Conservation (phyloP, 2,113 vertebrate genomes). For the Brienomyrus longianalis region DNA sequence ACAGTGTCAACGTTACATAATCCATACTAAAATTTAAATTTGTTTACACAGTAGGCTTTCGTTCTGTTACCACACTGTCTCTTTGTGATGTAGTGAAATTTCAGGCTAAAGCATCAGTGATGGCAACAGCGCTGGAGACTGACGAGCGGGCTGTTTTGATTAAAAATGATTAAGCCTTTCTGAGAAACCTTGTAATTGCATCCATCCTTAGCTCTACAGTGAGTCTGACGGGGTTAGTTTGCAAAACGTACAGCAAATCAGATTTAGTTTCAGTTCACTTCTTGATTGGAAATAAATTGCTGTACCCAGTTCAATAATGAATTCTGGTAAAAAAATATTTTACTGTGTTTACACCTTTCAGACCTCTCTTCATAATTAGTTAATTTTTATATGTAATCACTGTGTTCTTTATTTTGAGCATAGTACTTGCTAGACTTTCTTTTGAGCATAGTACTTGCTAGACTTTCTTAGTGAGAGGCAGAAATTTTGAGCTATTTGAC, state of each 20-base stretch:
- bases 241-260: neutral
- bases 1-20: neutral
- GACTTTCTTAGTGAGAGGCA: neutral
- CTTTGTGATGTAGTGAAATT: neutral
- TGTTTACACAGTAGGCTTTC: neutral
- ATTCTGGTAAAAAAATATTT: neutral
- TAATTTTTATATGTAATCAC: neutral
- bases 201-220: neutral
- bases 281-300: neutral
- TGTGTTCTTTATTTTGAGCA: neutral
- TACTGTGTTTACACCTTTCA: neutral
- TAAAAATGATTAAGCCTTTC: neutral
- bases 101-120: neutral
- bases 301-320: neutral
- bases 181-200: neutral
- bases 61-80: neutral
- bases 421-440: neutral
- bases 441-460: neutral
- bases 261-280: neutral
- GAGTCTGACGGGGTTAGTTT: neutral
- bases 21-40: neutral
- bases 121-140: neutral
- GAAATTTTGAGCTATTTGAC: neutral
- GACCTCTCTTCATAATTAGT: neutral
- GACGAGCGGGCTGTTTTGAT: neutral